phyloP scores from a whole-genome alignment of 2,797 vertebrate species.

The Margarornis squamiger region DNA sequence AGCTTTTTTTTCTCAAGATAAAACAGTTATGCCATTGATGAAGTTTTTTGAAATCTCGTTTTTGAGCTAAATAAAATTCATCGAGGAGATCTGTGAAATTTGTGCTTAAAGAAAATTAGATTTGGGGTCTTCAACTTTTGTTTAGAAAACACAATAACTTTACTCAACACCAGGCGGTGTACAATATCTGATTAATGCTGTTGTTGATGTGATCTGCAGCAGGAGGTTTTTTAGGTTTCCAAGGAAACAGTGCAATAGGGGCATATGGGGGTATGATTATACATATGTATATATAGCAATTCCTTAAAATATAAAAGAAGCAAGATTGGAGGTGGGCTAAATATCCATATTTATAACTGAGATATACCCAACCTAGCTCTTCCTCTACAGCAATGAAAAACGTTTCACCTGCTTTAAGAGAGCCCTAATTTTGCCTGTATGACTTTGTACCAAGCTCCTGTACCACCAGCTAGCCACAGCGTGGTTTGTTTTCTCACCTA shows the following conservation, averaged over 20 bases:
- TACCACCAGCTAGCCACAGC: neutral
- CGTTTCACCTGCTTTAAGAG: neutral
- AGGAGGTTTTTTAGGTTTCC: neutral
- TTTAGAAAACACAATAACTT: neutral
- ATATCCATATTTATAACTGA: neutral
- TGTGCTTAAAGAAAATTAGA: neutral
- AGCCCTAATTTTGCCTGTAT: neutral
- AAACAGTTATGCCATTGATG: neutral
- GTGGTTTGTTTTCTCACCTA: neutral
- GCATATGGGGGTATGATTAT: neutral
- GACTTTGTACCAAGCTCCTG: neutral
- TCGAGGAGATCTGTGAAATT: neutral
- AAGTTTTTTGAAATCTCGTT: neutral
- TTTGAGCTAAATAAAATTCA: neutral
- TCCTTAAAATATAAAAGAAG: slow-evolving; percentile 16
- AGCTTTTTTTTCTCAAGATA: neutral
- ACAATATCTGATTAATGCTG: neutral
- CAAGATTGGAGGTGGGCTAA: neutral
- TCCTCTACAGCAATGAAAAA: neutral
- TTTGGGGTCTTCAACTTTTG: neutral
- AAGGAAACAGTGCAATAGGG: neutral
- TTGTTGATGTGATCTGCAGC: neutral
- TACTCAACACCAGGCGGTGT: neutral
- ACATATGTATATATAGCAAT: neutral
- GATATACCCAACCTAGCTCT: neutral